Percentiles rank a stretch among this genome's conserved stretches.
phyloP scores from a whole-genome alignment of 1,140 invertebrate species.

The Panulirus ornatus region DNA sequence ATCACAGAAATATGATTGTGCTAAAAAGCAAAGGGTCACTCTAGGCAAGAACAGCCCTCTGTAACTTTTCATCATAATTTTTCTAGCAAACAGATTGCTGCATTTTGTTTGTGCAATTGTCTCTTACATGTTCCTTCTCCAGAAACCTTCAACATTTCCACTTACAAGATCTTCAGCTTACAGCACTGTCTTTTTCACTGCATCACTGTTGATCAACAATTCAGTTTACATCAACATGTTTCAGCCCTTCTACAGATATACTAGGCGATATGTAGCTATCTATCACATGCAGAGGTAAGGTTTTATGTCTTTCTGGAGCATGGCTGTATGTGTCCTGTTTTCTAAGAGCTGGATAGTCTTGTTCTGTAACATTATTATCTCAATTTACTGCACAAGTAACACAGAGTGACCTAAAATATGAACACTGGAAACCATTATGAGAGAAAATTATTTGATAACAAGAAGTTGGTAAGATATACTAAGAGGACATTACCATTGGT shows the following conservation, averaged over 20 bases:
- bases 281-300: slow-evolving; percentile 72
- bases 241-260: slow-evolving; percentile 66
- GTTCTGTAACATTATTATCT: slow-evolving; percentile 25
- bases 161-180: slow-evolving; percentile 3
- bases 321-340: slow-evolving; percentile 48
- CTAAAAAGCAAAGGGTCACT: slow-evolving; percentile 72
- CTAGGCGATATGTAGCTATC: slow-evolving; percentile 73
- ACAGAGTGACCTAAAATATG: slow-evolving; percentile 62
- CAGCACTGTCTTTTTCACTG: slow-evolving; percentile 14
- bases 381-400: slow-evolving; percentile 63
- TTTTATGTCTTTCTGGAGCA: slow-evolving; percentile 64
- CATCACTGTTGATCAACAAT: slow-evolving; percentile 26
- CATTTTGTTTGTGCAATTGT: not conserved
- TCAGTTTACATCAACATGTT: slow-evolving; percentile 68
- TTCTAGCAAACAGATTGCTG: slow-evolving; percentile 27
- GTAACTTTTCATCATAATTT: slow-evolving; percentile 43
- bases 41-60: slow-evolving; percentile 61
- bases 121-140: slow-evolving; percentile 4
- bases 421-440: slow-evolving; percentile 61
- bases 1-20: slow-evolving; percentile 71
- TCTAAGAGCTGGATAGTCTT: slow-evolving; percentile 37
- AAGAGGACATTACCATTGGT: slow-evolving; percentile 53
- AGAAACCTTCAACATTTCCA: slow-evolving; percentile 29
- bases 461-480: slow-evolving; percentile 48
- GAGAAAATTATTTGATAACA: slow-evolving; percentile 54